A percentile compares a stretch with the other conserved stretches of the same genome.
These are phyloP conservation scores for Micromesistius poutassou DNA, from an alignment of 2,797 vertebrate species.

Conservation along the genomic window DNA sequence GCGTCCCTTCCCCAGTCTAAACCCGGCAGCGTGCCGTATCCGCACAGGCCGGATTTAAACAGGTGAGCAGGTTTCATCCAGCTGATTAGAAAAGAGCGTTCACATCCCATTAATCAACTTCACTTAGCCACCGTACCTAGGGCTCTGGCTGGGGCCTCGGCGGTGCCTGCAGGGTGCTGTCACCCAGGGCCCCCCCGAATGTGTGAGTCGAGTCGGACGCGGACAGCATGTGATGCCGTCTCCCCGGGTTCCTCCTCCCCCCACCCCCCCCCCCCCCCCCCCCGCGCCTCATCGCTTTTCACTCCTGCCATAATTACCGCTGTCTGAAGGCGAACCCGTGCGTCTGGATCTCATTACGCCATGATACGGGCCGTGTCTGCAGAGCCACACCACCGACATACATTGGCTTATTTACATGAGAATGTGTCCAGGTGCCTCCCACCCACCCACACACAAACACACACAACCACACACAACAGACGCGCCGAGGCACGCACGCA, in stretches of 20 bases:
- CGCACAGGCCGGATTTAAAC: conserved; percentile 22
- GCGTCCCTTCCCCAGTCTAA: neutral
- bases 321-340: conserved; percentile 75
- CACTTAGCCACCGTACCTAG: conserved; percentile 33
- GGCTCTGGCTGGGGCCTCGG: conserved; percentile 45
- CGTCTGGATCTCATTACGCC: conserved; percentile 77
- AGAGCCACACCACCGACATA: conserved; percentile 42
- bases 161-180: conserved; percentile 49
- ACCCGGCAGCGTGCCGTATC: neutral
- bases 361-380: conserved; percentile 72
- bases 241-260: conserved; percentile 23
- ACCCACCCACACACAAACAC: conserved; percentile 13
- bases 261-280: conserved; percentile 54
- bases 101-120: conserved; percentile 57
- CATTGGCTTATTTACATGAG: conserved; percentile 64
- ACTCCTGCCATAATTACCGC: conserved; percentile 71
- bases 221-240: neutral
- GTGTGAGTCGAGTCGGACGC: conserved; percentile 30
- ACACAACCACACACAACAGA: too few relatives aligned
- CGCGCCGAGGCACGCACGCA: too few relatives aligned
- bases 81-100: conserved; percentile 51
- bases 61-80: conserved; percentile 46
- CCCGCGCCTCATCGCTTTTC: conserved; percentile 55
- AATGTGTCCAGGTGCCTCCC: conserved; percentile 48
- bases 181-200: conserved; percentile 40